Evolutionary conservation across 2,888 invertebrate species (phyloP), one percentile per base, ranked within the genome.

Genomic region (Meloe dianella): DNA sequence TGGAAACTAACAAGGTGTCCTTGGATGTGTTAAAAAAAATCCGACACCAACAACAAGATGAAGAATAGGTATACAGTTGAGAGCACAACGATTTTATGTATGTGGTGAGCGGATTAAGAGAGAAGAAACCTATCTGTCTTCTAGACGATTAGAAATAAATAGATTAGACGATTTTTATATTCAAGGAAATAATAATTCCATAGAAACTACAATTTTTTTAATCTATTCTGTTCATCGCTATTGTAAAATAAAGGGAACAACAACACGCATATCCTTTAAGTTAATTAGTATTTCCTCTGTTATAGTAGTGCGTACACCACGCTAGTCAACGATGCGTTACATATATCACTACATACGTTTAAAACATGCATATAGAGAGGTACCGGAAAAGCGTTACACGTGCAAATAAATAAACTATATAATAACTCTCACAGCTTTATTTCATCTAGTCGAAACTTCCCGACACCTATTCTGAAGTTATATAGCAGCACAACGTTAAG

Each of bases 1-100:
- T 47, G 54, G 47, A 54, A 61, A 61, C 56, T 54, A 61, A 61
- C 61, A 61, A 61, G 51, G 32, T 32, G 29, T 47, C 47, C 47
- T 47, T 47, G 47, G 20, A 22, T 47, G 20, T 47, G 47, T 47
- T 20, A 17, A n/a, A 41, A 47, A 47, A 47, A 47, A 47, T 47
- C n/a, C n/a, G 20, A 47, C 47, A 47, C 20, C 47, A 41, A 41
- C 41, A 47, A 47, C 47, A 20, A 47, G 20, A 47, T 47, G 20
- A 20, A 47, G 47, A 47, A 47, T 47, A 47, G 20, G 47, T 47
- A 20, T 14, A 35, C 20, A 20, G 47, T 41, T n/a, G 9, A 47
- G 9, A 47, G 9, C 3, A 47, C 9, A 47, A 20, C 20, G 47
- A 47, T 47, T 47, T 47, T 47, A 47, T 10, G 47, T 47, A 47